Percentiles rank a stretch among this genome's conserved stretches.
Evolutionary conservation across 2,113 vertebrate species (phyloP).

Genomic region (Muntiacus reevesi): DNA sequence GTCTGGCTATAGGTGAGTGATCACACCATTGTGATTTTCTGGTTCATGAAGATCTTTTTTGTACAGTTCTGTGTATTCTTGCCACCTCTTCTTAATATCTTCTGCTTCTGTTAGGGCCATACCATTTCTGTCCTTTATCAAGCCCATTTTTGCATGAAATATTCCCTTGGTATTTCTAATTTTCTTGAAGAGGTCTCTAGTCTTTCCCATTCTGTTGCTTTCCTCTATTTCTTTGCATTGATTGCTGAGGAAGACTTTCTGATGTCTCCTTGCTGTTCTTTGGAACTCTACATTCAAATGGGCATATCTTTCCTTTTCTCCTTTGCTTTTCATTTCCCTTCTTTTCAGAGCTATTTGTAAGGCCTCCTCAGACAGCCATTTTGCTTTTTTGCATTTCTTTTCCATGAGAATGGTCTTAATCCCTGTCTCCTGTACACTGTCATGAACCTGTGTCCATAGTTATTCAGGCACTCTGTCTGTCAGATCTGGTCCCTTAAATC

Average conservation of each 20-base stretch:
- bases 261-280: neutral
- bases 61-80: neutral
- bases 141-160: neutral
- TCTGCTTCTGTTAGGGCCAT: neutral
- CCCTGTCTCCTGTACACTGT: neutral
- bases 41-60: neutral
- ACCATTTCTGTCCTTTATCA: neutral
- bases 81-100: neutral
- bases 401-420: neutral
- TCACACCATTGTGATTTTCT: neutral
- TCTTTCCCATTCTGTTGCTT: neutral
- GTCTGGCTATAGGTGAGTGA: neutral
- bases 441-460: neutral
- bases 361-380: neutral
- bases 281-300: neutral
- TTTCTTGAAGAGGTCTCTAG: neutral
- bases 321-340: neutral
- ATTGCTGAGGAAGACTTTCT: neutral
- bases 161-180: neutral
- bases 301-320: neutral
- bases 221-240: neutral
- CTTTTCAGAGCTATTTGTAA: neutral
- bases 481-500: neutral
- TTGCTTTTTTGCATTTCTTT: neutral
- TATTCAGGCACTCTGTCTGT: neutral